phyloP scores from a whole-genome alignment of 2,888 invertebrate genomes.

The Gymnosoma rotundatum region DNA sequence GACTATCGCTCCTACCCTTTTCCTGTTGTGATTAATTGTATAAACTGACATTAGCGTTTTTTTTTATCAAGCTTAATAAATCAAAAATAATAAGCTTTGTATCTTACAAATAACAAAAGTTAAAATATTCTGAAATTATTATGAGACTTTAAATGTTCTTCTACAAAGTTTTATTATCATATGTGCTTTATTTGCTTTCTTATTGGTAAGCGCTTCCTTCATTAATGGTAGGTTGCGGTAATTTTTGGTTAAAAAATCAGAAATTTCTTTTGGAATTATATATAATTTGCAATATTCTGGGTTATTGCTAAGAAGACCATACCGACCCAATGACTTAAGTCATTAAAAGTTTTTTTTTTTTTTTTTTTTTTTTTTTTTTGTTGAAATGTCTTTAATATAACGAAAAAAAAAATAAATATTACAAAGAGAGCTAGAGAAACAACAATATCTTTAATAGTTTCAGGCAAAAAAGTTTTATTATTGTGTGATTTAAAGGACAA shows the following conservation, averaged over 20 bases:
- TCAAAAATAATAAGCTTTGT: too few relatives aligned
- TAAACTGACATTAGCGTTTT: too few relatives aligned
- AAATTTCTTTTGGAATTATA: neutral
- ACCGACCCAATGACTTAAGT: neutral
- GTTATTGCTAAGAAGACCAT: neutral
- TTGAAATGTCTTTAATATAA: neutral
- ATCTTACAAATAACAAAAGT: too few relatives aligned
- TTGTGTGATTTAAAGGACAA: conserved; percentile 43
- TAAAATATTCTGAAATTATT: too few relatives aligned
- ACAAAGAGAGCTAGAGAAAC: neutral
- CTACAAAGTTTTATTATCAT: too few relatives aligned
- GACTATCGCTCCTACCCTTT: too few relatives aligned
- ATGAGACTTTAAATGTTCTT: too few relatives aligned
- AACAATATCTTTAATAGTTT: neutral
- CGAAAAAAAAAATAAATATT: neutral
- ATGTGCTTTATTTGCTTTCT: too few relatives aligned
- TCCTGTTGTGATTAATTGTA: too few relatives aligned
- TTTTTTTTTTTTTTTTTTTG: conserved; percentile 1
- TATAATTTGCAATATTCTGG: conserved; percentile 4
- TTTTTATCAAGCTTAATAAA: too few relatives aligned
- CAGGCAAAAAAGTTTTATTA: conserved; percentile 34
- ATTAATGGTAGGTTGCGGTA: conserved; percentile 25
- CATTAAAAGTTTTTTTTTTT: conserved; percentile 15
- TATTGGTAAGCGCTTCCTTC: conserved; percentile 23
- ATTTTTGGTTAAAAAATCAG: conserved; percentile 48